These are phyloP conservation scores for Poeciliopsis presidionis DNA, from an alignment of 2,797 vertebrate species.

Conservation along the genomic window DNA sequence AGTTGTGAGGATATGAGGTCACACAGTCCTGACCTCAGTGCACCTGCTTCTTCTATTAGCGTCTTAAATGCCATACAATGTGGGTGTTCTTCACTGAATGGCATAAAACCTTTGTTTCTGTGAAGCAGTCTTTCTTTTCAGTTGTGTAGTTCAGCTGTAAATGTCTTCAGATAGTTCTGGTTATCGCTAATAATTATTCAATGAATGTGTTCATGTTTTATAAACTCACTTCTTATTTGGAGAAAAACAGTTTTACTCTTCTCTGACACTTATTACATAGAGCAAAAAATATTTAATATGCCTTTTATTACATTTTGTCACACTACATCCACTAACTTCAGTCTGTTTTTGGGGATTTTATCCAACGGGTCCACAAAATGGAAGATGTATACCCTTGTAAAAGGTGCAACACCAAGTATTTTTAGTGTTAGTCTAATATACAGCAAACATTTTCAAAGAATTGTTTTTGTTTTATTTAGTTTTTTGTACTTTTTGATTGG, in stretches of 20 bases:
- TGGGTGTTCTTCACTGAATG: slow-evolving; percentile 60
- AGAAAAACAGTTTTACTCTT: neutral
- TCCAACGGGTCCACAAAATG: neutral
- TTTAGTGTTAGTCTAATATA: neutral
- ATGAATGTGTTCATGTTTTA: neutral
- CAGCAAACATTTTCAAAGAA: neutral
- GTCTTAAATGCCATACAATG: neutral
- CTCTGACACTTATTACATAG: neutral
- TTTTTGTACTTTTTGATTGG: no score
- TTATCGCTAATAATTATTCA: neutral
- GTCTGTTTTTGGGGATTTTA: neutral
- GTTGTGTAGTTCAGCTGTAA: neutral
- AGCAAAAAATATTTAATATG: neutral
- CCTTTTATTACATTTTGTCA: neutral
- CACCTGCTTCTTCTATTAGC: slow-evolving; percentile 72
- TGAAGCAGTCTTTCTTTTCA: slow-evolving; percentile 20
- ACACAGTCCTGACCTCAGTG: slow-evolving; percentile 66
- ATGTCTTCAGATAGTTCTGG: neutral
- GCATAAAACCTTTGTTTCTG: slow-evolving; percentile 32
- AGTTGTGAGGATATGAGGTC: slow-evolving; percentile 72
- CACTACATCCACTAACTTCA: neutral
- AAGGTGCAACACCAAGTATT: neutral
- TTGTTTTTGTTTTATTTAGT: neutral
- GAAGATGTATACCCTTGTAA: neutral
- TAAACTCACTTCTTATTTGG: neutral